These are phyloP conservation scores for Agrotis segetum DNA, from an alignment of 2,888 invertebrate species.

Conservation along the genomic window DNA sequence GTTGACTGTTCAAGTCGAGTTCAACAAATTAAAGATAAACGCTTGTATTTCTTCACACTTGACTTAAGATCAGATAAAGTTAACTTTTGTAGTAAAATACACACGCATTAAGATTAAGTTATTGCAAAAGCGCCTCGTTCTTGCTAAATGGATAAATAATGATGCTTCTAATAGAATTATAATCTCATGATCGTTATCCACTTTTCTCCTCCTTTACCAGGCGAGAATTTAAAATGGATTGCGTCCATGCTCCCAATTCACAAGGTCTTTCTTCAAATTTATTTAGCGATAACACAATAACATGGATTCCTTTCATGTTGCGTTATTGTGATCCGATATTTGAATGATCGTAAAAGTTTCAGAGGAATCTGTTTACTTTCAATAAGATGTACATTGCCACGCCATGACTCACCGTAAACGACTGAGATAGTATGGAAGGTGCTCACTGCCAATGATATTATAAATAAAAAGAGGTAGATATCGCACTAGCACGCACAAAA, in stretches of 20 bases:
- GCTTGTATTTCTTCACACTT: constrained; percentile 15
- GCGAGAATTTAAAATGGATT: constrained; percentile 45
- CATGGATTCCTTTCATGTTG: constrained; percentile 57
- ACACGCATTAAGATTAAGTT: constrained; percentile 6
- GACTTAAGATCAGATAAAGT: background rate
- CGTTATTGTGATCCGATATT: constrained; percentile 64
- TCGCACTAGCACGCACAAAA: too few relatives aligned
- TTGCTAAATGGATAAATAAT: constrained; percentile 32
- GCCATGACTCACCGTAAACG: constrained; percentile 64
- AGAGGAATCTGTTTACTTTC: constrained; percentile 72
- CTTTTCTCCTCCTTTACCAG: constrained; percentile 32
- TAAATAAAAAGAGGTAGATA: too few relatives aligned
- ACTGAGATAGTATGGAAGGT: constrained; percentile 37
- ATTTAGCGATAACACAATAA: constrained; percentile 56
- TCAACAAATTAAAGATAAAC: constrained; percentile 27
- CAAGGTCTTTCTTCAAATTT: constrained; percentile 55
- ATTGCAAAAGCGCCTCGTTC: constrained; percentile 9
- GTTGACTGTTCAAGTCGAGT: constrained; percentile 15
- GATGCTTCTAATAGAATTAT: constrained; percentile 40
- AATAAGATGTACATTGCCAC: constrained; percentile 54
- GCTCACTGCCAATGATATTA: too few relatives aligned
- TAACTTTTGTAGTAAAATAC: background rate
- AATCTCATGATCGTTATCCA: constrained; percentile 31
- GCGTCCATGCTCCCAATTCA: constrained; percentile 44
- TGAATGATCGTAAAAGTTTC: constrained; percentile 66